These are phyloP conservation scores for Danio choprae DNA, from an alignment of 2,797 vertebrate genomes.

Conservation along the genomic window DNA sequence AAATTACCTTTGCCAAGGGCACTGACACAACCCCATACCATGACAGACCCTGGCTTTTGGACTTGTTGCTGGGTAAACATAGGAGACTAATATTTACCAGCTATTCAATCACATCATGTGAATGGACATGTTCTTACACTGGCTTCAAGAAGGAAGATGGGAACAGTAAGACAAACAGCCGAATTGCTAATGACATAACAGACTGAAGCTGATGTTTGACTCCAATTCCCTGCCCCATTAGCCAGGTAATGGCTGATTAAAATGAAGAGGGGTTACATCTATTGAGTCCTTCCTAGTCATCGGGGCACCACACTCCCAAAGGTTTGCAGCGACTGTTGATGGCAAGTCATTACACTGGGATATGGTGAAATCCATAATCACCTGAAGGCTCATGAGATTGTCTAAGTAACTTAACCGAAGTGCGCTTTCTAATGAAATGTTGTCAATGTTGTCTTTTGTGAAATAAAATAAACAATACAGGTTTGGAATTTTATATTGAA, in stretches of 20 bases:
- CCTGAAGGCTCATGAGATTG: neutral
- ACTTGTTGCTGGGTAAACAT: too few relatives aligned
- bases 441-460: neutral
- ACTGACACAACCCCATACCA: too few relatives aligned
- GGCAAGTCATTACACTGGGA: conserved; percentile 9
- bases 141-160: conserved; percentile 49
- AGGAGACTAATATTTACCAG: neutral
- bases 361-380: conserved; percentile 25
- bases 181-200: conserved; percentile 28
- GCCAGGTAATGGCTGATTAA: conserved; percentile 46
- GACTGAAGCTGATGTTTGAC: conserved; percentile 41
- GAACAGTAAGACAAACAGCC: conserved; percentile 56
- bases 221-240: conserved; percentile 56
- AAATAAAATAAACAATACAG: neutral
- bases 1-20: too few relatives aligned
- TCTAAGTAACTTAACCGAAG: neutral
- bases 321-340: conserved; percentile 19
- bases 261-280: conserved; percentile 57
- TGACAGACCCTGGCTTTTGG: too few relatives aligned
- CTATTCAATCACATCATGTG: neutral
- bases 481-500: neutral
- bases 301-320: neutral
- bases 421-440: neutral
- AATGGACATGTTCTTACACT: neutral
- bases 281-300: conserved; percentile 38